Base-by-base conservation (phyloP, 2,113 vertebrate species). In the Mirza zaza region DNA sequence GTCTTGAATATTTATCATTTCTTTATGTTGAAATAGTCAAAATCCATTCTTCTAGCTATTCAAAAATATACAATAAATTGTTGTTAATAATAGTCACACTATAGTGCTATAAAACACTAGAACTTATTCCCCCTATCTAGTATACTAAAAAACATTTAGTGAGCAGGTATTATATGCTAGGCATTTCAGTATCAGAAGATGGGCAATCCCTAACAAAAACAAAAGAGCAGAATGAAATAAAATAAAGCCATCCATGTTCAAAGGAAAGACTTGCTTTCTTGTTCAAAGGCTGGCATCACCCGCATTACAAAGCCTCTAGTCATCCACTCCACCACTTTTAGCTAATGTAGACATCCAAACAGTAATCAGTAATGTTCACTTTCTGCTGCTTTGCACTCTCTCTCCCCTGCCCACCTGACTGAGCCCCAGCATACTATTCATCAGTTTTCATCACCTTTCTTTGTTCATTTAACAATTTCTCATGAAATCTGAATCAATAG, bases 401-500 rank as follows among this genome's bases (percentile, higher is more conserved):
- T 27, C 23, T 83, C 10, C 68, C 5, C 68, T 68, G 65, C 23
- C 45, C 63, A 48, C 29, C 36, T 21, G 42, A 36, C 75, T 88
- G 79, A 88, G 25, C 18, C 34, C 55, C 42, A 42, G 34, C 36
- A 70, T 8, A 50, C 57, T 50, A 34, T 36, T 80, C 82, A 76
- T 67, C 36, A 25, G 1, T 84, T 87, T 91, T 45, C 50, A 86
- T 59, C 32, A 39, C 27, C 25, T 91, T 93, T 76, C 93, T 85
- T 29, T 89, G 42, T 6, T 80, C 57, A 79, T 61, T 79, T 57
- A 88, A 88, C 63, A 68, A 79, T 83, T 29, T 36, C 23, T 73
- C 81, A 55, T n/a, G 32, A 91, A 93, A 84, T 76, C 45, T n/a
- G 71, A 91, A 95, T 93, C 77, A 76, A 32, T 73, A 42, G 76